These are phyloP conservation scores for Ammospiza caudacuta DNA, from an alignment of 2,113 vertebrate species.

Conservation along the genomic window DNA sequence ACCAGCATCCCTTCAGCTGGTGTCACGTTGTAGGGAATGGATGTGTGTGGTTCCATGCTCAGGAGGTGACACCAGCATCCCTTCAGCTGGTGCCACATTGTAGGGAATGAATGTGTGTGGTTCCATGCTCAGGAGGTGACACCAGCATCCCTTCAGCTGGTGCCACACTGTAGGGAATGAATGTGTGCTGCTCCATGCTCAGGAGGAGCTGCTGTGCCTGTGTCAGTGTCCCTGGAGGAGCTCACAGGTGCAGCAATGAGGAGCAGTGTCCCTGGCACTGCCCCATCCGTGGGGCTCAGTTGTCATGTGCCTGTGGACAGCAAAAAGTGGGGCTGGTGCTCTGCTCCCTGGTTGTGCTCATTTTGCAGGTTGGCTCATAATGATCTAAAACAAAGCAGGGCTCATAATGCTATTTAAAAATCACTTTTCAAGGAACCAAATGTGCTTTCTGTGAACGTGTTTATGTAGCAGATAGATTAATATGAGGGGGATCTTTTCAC, in stretches of 20 bases:
- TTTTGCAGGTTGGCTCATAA: background rate
- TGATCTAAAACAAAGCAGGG: background rate
- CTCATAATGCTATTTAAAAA: background rate
- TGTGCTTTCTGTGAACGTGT: background rate
- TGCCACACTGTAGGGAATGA: fast-evolving
- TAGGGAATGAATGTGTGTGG: background rate
- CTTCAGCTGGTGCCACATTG: fast-evolving
- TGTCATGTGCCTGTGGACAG: background rate
- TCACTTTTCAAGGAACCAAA: background rate
- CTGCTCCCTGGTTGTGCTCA: background rate
- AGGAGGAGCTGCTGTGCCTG: background rate
- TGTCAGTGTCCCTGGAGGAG: background rate
- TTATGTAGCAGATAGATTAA: background rate
- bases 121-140: too few relatives aligned
- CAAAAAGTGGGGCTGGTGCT: background rate
- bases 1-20: too few relatives aligned
- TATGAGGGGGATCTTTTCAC: background rate
- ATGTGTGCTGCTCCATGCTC: background rate
- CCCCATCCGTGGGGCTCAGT: background rate
- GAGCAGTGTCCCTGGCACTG: background rate
- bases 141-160: background rate
- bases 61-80: background rate
- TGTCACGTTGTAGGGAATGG: too few relatives aligned
- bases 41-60: too few relatives aligned
- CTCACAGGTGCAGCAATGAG: background rate